Evolutionary conservation across 2,113 vertebrate genomes (phyloP).

Genomic region (Choloepus hoffmanni): DNA sequence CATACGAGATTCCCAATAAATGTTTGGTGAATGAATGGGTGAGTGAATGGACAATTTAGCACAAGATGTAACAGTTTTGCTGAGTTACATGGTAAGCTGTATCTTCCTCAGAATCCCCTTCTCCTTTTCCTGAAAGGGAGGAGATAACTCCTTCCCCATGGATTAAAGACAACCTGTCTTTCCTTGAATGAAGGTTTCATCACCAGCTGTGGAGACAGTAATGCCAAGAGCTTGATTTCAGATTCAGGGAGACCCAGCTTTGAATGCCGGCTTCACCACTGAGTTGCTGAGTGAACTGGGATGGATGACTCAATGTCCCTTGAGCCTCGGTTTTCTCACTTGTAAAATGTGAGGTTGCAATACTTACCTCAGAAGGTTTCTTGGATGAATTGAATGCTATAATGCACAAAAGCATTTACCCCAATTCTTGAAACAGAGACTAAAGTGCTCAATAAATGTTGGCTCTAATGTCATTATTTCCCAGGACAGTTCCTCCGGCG

Average conservation of each 20-base stretch:
- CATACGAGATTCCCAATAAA: background rate
- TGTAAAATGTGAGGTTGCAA: background rate
- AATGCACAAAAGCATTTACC: background rate
- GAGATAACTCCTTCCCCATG: background rate
- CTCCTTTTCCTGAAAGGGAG: background rate
- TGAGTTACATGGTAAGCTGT: background rate
- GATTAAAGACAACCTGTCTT: background rate
- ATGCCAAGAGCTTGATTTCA: background rate
- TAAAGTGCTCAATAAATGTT: slow-evolving; percentile 15
- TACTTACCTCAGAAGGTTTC: background rate
- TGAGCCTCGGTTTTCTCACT: background rate
- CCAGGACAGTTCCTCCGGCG: slow-evolving; percentile 94
- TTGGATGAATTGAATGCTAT: background rate
- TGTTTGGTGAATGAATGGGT: background rate
- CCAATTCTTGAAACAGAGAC: background rate
- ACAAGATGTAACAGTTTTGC: background rate
- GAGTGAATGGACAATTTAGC: background rate
- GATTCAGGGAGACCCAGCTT: background rate
- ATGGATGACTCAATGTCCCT: background rate
- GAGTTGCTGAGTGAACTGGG: background rate
- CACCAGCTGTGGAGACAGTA: background rate
- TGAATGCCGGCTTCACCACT: background rate
- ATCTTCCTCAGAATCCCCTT: background rate
- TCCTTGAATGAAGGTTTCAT: background rate
- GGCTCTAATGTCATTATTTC: slow-evolving; percentile 72